Conservation (phyloP, 1,140 invertebrate genomes). For the Diorhabda carinulata region DNA sequence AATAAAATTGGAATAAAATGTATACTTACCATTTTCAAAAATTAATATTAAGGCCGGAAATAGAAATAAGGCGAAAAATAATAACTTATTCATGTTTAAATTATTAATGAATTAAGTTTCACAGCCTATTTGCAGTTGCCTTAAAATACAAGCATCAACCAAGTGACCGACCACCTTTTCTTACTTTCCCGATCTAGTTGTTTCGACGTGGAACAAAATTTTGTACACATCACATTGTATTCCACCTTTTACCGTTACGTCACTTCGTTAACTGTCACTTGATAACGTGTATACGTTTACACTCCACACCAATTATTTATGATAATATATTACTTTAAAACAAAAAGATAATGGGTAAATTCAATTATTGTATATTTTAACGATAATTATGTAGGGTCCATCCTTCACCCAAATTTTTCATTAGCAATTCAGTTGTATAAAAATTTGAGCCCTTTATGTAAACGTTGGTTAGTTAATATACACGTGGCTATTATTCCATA, state of each 20-base stretch:
- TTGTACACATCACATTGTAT: neutral
- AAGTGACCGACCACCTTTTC: constrained; percentile 1
- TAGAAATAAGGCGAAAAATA: constrained; percentile 54
- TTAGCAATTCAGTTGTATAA: no score
- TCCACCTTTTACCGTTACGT: neutral
- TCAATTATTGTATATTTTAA: no score
- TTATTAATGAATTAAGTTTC: constrained; percentile 32
- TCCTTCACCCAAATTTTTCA: no score
- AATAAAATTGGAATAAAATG: constrained; percentile 19
- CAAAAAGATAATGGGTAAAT: no score
- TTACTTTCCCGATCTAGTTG: neutral
- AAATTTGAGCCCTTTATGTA: no score
- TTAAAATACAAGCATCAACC: neutral
- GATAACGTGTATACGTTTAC: no score
- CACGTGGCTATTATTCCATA: no score
- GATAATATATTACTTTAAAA: no score
- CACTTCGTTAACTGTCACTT: neutral
- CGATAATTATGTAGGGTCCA: no score
- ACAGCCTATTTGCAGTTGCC: neutral
- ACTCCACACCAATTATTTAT: no score
- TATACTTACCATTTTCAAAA: constrained; percentile 55
- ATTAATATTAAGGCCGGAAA: constrained; percentile 56
- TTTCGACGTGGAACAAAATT: constrained; percentile 1
- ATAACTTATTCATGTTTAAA: constrained; percentile 58
- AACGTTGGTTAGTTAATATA: no score